Percentiles rank a stretch among this genome's conserved stretches.
These are phyloP conservation scores for Halcyon smyrnensis DNA, from an alignment of 2,797 vertebrate species.

Conservation along the genomic window DNA sequence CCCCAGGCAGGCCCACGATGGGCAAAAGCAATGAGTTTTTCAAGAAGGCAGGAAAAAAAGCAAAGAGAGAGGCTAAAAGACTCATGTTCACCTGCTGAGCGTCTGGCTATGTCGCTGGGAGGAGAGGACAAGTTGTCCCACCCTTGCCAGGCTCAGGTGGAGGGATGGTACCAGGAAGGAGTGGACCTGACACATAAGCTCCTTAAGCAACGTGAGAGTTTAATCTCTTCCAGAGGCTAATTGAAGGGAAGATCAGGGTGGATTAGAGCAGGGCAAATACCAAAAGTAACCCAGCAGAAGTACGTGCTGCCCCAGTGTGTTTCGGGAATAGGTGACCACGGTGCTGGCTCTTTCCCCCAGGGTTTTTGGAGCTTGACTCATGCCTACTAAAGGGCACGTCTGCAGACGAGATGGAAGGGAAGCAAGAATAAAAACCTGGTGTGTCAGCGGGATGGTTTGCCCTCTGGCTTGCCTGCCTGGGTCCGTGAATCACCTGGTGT, in stretches of 20 bases:
- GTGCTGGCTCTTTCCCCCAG: background rate
- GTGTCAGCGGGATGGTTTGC: background rate
- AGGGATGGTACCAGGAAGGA: background rate
- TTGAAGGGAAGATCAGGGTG: background rate
- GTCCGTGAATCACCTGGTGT: conserved; percentile 28
- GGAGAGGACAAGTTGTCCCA: background rate
- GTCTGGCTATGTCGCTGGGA: background rate
- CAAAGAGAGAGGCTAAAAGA: background rate
- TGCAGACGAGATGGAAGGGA: background rate
- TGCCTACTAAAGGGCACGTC: background rate
- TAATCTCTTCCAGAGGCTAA: conserved; percentile 47
- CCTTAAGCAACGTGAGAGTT: conserved; percentile 2
- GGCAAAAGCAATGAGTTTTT: background rate
- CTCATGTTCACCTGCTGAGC: background rate
- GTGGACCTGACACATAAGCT: background rate
- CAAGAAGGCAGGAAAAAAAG: background rate
- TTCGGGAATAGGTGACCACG: background rate
- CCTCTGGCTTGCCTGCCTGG: background rate
- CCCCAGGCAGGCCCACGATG: background rate
- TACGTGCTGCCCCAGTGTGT: background rate
- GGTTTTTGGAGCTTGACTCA: background rate
- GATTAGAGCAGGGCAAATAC: conserved; percentile 4
- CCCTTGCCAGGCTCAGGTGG: background rate
- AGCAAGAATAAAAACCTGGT: conserved; percentile 40
- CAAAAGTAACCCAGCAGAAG: background rate